Evolutionary conservation across 2,113 vertebrate genomes (phyloP).

Genomic region (Arizona elegans): DNA sequence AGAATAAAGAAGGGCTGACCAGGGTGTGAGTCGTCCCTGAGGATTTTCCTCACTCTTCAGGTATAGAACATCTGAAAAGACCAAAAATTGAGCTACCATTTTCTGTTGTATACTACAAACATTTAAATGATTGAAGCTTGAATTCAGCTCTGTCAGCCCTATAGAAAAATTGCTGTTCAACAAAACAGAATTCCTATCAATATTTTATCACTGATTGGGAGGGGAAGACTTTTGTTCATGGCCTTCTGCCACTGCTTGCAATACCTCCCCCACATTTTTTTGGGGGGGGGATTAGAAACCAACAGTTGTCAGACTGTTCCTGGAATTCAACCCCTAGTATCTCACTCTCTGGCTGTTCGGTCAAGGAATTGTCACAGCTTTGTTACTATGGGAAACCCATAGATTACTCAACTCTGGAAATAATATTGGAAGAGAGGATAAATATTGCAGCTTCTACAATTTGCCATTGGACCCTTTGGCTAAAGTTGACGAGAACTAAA

Average conservation of each 20-base stretch:
- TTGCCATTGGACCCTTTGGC: neutral
- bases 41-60: no score
- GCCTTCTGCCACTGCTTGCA: neutral
- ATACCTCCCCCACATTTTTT: neutral
- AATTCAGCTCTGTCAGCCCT: neutral
- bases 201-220: slow-evolving; percentile 9
- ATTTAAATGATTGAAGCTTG: slow-evolving; percentile 14
- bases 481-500: neutral
- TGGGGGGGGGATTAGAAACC: neutral
- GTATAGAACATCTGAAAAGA: neutral
- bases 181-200: slow-evolving; percentile 14
- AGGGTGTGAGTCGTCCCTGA: no score
- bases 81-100: slow-evolving; percentile 15
- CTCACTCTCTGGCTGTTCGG: neutral
- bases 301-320: neutral
- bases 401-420: neutral
- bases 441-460: neutral
- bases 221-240: neutral
- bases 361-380: neutral
- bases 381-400: neutral
- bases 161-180: neutral
- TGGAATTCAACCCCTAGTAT: neutral
- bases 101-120: neutral
- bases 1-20: no score
- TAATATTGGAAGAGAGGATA: neutral